phyloP scores from a whole-genome alignment of 2,113 vertebrate genomes.

The Sula dactylatra region DNA sequence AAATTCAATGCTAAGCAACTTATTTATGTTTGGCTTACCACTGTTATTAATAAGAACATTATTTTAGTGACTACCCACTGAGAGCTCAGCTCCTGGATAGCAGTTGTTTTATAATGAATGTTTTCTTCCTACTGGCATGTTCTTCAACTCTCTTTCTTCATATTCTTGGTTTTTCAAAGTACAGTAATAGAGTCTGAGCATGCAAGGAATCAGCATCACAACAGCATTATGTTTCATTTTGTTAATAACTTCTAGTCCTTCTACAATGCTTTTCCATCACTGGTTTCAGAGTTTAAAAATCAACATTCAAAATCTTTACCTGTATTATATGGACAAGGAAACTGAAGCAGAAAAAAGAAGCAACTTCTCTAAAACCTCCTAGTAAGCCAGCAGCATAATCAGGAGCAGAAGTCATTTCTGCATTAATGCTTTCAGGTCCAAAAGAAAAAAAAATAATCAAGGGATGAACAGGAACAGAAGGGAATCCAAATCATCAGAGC shows the following conservation, averaged over 20 bases:
- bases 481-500: background rate
- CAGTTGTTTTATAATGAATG: slow-evolving; percentile 38
- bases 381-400: background rate
- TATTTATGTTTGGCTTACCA: slow-evolving; percentile 59
- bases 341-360: background rate
- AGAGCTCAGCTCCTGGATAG: slow-evolving; percentile 39
- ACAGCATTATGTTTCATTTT: background rate
- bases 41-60: slow-evolving; percentile 37
- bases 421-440: background rate
- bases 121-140: slow-evolving; percentile 29
- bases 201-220: background rate
- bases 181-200: background rate
- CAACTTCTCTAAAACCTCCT: background rate
- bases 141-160: background rate
- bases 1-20: slow-evolving; percentile 56
- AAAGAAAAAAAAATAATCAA: background rate
- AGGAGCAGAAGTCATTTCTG: background rate
- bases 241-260: background rate
- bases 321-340: background rate
- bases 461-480: background rate
- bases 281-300: background rate
- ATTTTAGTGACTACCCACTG: slow-evolving; percentile 14
- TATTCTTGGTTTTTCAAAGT: background rate
- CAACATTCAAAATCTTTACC: background rate
- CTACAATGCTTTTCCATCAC: background rate